Conservation (phyloP, 2,797 vertebrate genomes). For the Danio choprae region DNA sequence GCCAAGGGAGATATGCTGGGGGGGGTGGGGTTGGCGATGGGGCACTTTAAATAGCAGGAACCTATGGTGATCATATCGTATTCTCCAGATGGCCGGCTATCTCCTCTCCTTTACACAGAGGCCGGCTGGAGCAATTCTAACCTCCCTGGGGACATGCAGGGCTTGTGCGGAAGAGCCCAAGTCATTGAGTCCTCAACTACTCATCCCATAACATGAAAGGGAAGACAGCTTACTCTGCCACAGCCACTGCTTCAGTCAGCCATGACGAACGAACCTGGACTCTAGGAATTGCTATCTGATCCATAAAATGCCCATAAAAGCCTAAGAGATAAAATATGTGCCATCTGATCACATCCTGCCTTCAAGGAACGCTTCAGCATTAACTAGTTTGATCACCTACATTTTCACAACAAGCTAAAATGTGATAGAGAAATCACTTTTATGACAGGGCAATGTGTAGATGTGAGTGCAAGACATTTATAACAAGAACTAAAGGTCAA, state of each 20-base stretch:
- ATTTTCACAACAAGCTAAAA: neutral
- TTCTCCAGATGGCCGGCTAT: constrained; percentile 64
- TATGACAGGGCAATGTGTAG: neutral
- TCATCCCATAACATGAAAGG: constrained; percentile 39
- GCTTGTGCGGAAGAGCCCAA: constrained; percentile 25
- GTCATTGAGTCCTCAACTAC: constrained; percentile 16
- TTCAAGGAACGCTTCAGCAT: constrained; percentile 17
- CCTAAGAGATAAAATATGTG: constrained; percentile 1
- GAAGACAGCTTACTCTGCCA: neutral
- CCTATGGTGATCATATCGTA: constrained; percentile 53
- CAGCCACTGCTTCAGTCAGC: constrained; percentile 15
- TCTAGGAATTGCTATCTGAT: constrained; percentile 14
- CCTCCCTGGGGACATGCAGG: constrained; percentile 48
- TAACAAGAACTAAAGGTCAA: neutral
- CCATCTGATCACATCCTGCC: no score
- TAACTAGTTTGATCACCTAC: neutral
- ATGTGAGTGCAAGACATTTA: neutral
- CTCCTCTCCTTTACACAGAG: constrained; percentile 53
- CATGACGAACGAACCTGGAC: constrained; percentile 8
- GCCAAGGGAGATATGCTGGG: constrained; percentile 5
- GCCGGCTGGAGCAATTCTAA: constrained; percentile 42
- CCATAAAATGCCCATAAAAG: constrained; percentile 2
- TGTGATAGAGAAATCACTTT: neutral
- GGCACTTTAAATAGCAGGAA: constrained; percentile 55
- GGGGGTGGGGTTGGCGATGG: constrained; percentile 33